Evolutionary conservation across 2,113 vertebrate genomes (phyloP).

Genomic region (Macrotis lagotis): DNA sequence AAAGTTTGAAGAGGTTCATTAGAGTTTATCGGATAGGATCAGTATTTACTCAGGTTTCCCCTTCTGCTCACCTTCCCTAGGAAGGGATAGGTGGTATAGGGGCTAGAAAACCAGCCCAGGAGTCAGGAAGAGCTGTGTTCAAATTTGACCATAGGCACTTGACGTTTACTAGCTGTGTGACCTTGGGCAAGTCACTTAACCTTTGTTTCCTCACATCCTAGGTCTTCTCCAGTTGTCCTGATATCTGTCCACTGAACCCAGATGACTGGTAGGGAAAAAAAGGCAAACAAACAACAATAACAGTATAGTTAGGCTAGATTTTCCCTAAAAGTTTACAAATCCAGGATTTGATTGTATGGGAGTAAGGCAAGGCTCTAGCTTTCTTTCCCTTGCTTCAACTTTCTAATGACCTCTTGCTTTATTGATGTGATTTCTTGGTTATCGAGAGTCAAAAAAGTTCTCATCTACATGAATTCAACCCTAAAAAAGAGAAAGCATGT

Average conservation of each 20-base stretch:
- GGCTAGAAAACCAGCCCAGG: too few species aligned
- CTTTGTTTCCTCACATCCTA: too few species aligned
- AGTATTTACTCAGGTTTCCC: not conserved
- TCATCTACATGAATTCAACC: not conserved
- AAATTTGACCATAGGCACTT: too few species aligned
- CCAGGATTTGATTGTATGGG: not conserved
- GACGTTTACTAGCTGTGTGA: too few species aligned
- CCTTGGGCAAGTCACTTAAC: too few species aligned
- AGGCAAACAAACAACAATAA: too few species aligned
- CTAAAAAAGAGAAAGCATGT: not conserved
- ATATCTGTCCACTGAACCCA: too few species aligned
- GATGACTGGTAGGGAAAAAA: too few species aligned
- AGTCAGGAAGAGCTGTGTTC: too few species aligned
- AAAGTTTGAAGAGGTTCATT: not conserved
- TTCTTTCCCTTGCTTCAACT: not conserved
- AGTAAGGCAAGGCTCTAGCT: not conserved
- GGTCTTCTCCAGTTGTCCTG: too few species aligned
- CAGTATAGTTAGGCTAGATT: not conserved
- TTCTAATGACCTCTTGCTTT: not conserved
- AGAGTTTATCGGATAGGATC: not conserved
- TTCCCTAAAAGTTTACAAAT: not conserved
- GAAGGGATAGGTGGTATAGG: too few species aligned
- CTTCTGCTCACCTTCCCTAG: not conserved
- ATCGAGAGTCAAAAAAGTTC: not conserved
- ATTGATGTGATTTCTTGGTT: not conserved